Conservation (phyloP, 1,140 invertebrate species). For the Parasteatoda tepidariorum region DNA sequence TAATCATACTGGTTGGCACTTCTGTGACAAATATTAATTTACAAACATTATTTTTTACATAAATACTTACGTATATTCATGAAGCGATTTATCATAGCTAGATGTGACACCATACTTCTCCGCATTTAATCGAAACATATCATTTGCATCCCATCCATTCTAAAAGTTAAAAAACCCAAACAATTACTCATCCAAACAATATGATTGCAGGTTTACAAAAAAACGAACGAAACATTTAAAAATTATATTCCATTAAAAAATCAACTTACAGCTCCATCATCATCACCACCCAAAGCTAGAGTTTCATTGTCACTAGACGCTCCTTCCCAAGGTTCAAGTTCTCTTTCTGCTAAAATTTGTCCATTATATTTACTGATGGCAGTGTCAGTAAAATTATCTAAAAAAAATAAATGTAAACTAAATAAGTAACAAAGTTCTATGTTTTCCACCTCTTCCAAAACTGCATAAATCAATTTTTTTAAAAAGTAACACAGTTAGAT, state of each 20-base stretch:
- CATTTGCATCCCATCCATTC: constrained; percentile 94
- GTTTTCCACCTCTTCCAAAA: not conserved
- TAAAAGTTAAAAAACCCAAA: constrained; percentile 63
- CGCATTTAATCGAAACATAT: constrained; percentile 95
- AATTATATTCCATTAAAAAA: not conserved
- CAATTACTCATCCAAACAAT: too few species aligned
- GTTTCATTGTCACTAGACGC: constrained; percentile 69
- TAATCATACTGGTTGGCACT: too few species aligned
- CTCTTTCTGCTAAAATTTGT: constrained; percentile 76
- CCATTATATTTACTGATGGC: constrained; percentile 78
- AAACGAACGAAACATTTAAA: not conserved
- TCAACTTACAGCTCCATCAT: constrained; percentile 30
- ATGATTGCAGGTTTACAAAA: constrained; percentile 1
- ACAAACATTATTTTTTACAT: too few species aligned
- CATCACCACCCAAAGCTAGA: constrained; percentile 64
- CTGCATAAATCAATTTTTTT: not conserved
- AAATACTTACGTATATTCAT: constrained; percentile 83
- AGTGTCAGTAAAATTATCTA: constrained; percentile 77
- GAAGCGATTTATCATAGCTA: constrained; percentile 85
- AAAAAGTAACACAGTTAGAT: not conserved
- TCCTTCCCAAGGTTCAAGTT: constrained; percentile 89
- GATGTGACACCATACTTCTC: constrained; percentile 88
- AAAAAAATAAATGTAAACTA: constrained; percentile 24
- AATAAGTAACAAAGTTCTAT: not conserved
- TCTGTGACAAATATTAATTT: too few species aligned